phyloP scores from a whole-genome alignment of 2,888 invertebrate species.

The Habroteleia sp. region DNA sequence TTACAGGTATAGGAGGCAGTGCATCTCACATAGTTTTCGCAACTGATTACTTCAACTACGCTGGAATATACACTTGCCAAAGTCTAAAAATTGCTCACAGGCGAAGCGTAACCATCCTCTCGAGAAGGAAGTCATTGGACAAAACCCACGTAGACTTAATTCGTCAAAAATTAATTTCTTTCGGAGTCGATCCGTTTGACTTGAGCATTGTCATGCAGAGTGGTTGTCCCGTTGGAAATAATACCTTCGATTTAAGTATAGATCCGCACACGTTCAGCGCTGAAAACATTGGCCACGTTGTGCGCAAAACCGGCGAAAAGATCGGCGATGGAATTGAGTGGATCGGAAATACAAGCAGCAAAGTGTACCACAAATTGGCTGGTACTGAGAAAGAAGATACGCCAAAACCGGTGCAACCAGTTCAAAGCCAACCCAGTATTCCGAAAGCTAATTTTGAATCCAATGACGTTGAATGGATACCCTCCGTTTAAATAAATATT shows the following conservation, averaged over 20 bases:
- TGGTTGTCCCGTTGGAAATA: slow-evolving; percentile 85
- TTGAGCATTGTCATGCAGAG: slow-evolving; percentile 88
- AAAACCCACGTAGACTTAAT: slow-evolving; percentile 87
- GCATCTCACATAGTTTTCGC: slow-evolving; percentile 88
- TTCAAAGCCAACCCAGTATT: slow-evolving; percentile 22
- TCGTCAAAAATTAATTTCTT: slow-evolving; percentile 84
- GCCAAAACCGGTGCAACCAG: slow-evolving; percentile 20
- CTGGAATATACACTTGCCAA: slow-evolving; percentile 90
- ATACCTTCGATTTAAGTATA: slow-evolving; percentile 85
- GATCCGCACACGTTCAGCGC: slow-evolving; percentile 89
- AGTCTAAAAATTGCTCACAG: slow-evolving; percentile 88
- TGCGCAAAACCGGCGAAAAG: slow-evolving; percentile 87
- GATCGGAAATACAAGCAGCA: slow-evolving; percentile 86
- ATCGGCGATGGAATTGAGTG: slow-evolving; percentile 88
- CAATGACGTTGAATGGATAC: slow-evolving; percentile 80
- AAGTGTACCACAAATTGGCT: slow-evolving; percentile 85
- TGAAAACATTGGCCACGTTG: slow-evolving; percentile 87
- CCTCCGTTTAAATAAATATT: slow-evolving; percentile 52
- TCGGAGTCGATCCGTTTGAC: slow-evolving; percentile 89
- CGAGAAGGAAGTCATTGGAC: slow-evolving; percentile 86
- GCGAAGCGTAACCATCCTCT: slow-evolving; percentile 90
- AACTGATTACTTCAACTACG: slow-evolving; percentile 89
- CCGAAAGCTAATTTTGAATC: slow-evolving; percentile 71
- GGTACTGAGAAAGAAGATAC: slow-evolving; percentile 74
- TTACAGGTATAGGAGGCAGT: slow-evolving; percentile 87